Percentiles rank a stretch among this genome's conserved stretches.
Conservation (phyloP, 1,140 invertebrate genomes). For the Brachionus koreanus region DNA sequence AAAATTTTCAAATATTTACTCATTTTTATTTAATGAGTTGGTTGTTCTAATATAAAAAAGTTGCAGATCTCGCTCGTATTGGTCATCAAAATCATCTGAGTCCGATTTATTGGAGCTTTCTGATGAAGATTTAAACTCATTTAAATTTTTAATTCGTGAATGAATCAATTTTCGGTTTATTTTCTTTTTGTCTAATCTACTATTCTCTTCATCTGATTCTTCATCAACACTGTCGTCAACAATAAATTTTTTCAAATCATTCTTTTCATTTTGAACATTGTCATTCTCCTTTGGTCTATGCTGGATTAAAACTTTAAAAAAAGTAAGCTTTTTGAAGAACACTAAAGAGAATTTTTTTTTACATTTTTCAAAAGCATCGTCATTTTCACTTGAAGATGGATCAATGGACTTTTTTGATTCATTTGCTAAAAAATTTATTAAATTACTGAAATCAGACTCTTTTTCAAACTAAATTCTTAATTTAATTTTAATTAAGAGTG, state of each 20-base stretch:
- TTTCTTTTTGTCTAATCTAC: neutral
- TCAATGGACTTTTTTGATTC: neutral
- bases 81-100: conserved; percentile 28
- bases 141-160: neutral
- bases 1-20: neutral
- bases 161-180: conserved; percentile 4
- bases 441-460: too few relatives aligned
- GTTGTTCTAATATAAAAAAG: conserved; percentile 40
- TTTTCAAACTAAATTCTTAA: too few relatives aligned
- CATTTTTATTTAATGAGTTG: neutral
- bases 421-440: neutral
- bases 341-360: neutral
- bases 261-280: neutral
- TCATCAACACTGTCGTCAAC: neutral
- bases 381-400: conserved; percentile 32
- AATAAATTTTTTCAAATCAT: conserved; percentile 24
- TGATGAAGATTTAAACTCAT: neutral
- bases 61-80: conserved; percentile 19
- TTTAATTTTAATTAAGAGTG: too few relatives aligned
- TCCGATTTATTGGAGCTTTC: conserved; percentile 13
- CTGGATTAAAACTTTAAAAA: neutral
- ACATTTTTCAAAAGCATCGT: conserved; percentile 37
- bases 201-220: neutral
- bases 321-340: neutral
- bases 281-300: neutral